These are phyloP conservation scores for Clupea harengus DNA, from an alignment of 2,113 vertebrate species.

Conservation along the genomic window DNA sequence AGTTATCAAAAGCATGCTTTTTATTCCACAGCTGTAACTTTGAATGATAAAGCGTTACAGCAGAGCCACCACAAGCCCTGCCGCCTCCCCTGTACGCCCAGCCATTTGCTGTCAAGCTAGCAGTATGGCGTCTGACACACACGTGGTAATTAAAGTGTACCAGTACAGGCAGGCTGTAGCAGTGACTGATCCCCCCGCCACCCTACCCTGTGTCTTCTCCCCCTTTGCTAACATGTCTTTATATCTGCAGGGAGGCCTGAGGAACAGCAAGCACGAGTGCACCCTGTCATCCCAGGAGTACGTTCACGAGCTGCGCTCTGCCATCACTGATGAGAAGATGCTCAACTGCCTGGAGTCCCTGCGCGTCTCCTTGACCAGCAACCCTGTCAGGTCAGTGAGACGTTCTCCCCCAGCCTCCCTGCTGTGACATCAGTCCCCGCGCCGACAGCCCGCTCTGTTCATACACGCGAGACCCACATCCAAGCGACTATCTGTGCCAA, in stretches of 20 bases:
- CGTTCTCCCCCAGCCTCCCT: not conserved
- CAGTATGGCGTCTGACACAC: conserved; percentile 32
- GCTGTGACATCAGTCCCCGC: not conserved
- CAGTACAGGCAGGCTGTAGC: conserved; percentile 35
- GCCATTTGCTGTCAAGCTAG: conserved; percentile 4
- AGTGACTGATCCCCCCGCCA: conserved; percentile 25
- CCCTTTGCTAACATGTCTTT: conserved; percentile 35
- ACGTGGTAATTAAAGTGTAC: conserved; percentile 39
- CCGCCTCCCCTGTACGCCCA: not conserved
- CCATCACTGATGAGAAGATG: conserved; percentile 93
- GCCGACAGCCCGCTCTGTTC: not conserved
- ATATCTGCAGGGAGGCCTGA: conserved; percentile 84
- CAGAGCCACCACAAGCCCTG: not conserved
- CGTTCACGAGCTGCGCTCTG: conserved; percentile 92
- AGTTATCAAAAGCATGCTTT: not conserved
- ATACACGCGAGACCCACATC: not conserved
- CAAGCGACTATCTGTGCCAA: not conserved
- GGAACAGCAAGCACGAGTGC: conserved; percentile 95
- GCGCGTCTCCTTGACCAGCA: conserved; percentile 95
- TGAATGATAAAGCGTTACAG: not conserved
- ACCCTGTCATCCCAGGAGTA: conserved; percentile 97
- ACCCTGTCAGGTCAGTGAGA: conserved; percentile 89
- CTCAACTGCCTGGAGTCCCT: conserved; percentile 94
- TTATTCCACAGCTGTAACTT: not conserved
- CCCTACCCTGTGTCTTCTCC: not conserved